Conservation (phyloP, 2,888 invertebrate genomes). For the Amiota communis region DNA sequence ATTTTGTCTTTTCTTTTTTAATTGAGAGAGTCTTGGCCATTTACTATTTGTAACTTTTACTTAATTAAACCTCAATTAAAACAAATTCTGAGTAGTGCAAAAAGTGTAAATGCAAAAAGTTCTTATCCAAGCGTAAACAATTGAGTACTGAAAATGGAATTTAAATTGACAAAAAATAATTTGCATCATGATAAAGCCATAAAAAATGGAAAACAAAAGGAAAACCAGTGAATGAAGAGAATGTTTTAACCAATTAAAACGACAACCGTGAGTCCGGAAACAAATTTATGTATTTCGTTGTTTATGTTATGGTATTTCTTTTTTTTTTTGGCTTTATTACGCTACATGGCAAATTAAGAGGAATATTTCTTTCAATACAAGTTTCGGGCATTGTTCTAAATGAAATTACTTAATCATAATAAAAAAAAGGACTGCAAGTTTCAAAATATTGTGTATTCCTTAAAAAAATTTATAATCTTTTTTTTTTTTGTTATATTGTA, state of each 20-base stretch:
- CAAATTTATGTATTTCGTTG: neutral
- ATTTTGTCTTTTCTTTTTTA: no score
- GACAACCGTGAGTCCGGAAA: conserved; percentile 7
- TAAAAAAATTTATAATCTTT: no score
- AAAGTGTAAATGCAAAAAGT: neutral
- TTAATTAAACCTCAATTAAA: no score
- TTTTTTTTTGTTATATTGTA: neutral
- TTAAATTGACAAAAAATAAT: neutral
- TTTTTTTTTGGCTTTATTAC: neutral
- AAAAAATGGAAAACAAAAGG: neutral
- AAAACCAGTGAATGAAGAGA: neutral
- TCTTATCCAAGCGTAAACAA: neutral
- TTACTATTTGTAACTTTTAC: no score
- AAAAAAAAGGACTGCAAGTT: neutral
- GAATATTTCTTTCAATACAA: neutral
- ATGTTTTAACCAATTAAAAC: conserved; percentile 14
- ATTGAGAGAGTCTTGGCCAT: no score
- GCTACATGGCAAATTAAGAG: no score
- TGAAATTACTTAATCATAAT: neutral
- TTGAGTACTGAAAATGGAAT: neutral
- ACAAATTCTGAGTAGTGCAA: no score
- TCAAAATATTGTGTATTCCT: neutral
- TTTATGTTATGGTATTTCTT: no score
- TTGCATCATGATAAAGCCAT: neutral
- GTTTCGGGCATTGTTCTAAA: neutral